phyloP scores from a whole-genome alignment of 2,797 vertebrate species.

The Antennarius maculatus region DNA sequence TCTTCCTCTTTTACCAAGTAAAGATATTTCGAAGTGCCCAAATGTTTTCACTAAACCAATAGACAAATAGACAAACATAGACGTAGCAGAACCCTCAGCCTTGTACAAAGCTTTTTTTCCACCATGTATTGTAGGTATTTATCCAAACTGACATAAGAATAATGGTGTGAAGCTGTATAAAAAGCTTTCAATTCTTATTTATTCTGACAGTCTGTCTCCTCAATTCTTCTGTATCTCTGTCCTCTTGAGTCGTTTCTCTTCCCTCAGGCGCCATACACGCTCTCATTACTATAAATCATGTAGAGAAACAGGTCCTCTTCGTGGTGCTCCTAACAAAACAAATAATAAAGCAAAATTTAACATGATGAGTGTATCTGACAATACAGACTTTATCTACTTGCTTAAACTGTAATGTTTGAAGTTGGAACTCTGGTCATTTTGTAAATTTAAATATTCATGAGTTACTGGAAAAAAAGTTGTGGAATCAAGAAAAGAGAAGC shows the following conservation, averaged over 20 bases:
- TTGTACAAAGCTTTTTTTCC: constrained; percentile 32
- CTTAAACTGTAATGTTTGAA: neutral
- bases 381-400: neutral
- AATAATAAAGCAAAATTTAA: neutral
- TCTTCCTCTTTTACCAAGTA: constrained; percentile 29
- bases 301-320: constrained; percentile 98
- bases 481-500: constrained; percentile 13
- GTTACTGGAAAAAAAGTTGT: neutral
- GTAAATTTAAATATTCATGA: neutral
- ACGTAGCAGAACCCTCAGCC: constrained; percentile 9
- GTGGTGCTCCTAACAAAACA: constrained; percentile 89
- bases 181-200: constrained; percentile 34
- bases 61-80: constrained; percentile 66
- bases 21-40: constrained; percentile 48
- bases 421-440: neutral
- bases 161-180: constrained; percentile 65
- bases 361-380: neutral
- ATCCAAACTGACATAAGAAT: constrained; percentile 61
- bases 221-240: constrained; percentile 21
- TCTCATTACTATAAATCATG: constrained; percentile 98
- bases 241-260: constrained; percentile 25
- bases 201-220: constrained; percentile 26
- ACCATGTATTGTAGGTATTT: constrained; percentile 44
- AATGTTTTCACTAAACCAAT: constrained; percentile 35
- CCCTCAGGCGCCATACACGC: constrained; percentile 94